Percentiles rank a stretch among this genome's conserved stretches.
Evolutionary conservation across 2,113 vertebrate species (phyloP).

Genomic region (Lagopus leucura): DNA sequence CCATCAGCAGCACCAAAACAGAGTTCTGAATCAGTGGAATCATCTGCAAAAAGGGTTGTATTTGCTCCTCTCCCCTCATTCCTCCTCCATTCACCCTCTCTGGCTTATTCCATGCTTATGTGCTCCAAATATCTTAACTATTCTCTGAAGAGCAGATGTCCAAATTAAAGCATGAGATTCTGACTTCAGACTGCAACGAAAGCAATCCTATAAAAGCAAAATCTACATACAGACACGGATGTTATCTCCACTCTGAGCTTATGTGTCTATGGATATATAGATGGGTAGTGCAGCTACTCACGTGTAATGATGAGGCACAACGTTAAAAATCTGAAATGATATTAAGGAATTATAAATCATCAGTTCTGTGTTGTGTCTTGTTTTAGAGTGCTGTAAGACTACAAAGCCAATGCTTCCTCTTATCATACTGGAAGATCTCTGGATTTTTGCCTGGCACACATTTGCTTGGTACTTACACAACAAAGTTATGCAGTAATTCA

Average conservation of each 20-base stretch:
- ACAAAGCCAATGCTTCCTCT: neutral
- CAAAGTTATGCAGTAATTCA: neutral
- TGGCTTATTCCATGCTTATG: neutral
- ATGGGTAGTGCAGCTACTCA: neutral
- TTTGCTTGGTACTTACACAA: fast-evolving
- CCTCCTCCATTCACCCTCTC: neutral
- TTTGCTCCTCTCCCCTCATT: neutral
- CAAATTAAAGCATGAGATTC: neutral
- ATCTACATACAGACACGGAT: neutral
- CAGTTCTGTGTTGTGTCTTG: neutral
- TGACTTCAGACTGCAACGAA: neutral
- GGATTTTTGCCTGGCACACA: neutral
- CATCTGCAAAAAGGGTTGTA: neutral
- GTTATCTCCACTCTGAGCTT: neutral
- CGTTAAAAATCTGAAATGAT: neutral
- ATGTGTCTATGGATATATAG: no score
- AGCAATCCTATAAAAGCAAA: neutral
- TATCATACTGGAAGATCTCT: neutral
- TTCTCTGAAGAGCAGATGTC: neutral
- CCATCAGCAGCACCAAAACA: neutral
- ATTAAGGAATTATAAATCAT: neutral
- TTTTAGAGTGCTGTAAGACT: neutral
- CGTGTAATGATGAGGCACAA: neutral
- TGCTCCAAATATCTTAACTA: neutral
- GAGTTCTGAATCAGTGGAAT: neutral